These are phyloP conservation scores for Drosophila limbata DNA, from an alignment of 2,888 invertebrate species.

Conservation along the genomic window DNA sequence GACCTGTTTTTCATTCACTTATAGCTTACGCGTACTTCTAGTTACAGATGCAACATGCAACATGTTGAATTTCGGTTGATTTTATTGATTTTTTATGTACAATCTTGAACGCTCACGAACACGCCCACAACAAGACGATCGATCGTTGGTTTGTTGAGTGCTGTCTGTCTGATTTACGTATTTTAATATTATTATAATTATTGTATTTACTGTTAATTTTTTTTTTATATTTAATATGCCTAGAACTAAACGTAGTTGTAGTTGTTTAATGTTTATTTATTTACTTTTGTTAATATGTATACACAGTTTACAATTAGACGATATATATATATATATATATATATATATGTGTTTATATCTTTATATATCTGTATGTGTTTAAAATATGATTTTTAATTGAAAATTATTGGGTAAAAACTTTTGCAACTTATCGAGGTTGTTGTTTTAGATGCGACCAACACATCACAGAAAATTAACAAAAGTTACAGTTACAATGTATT, in stretches of 20 bases:
- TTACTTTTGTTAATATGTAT: slow-evolving; percentile 53
- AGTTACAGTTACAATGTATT: slow-evolving; percentile 55
- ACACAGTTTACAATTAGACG: slow-evolving; percentile 57
- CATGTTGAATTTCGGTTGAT: slow-evolving; percentile 34
- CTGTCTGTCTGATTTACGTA: slow-evolving; percentile 57
- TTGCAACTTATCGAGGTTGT: slow-evolving; percentile 78
- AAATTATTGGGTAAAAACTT: slow-evolving; percentile 60
- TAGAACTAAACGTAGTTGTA: slow-evolving; percentile 50
- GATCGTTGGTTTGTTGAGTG: slow-evolving; percentile 19
- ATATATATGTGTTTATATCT: slow-evolving; percentile 6
- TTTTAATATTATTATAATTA: slow-evolving; percentile 32
- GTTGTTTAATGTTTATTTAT: slow-evolving; percentile 35
- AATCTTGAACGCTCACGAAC: slow-evolving; percentile 45
- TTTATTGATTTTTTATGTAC: slow-evolving; percentile 41
- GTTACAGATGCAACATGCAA: slow-evolving; percentile 47
- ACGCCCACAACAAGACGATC: slow-evolving; percentile 36
- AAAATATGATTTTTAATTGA: slow-evolving; percentile 48
- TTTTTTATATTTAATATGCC: slow-evolving; percentile 20
- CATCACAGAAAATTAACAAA: slow-evolving; percentile 79
- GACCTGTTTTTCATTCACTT: slow-evolving; percentile 65
- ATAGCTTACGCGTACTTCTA: slow-evolving; percentile 37
- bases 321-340: slow-evolving; percentile 25
- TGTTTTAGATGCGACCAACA: slow-evolving; percentile 85
- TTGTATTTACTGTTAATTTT: slow-evolving; percentile 26
- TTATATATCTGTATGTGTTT: slow-evolving; percentile 21